Conservation (phyloP, 1,140 invertebrate species). For the Drosophila aff. region DNA sequence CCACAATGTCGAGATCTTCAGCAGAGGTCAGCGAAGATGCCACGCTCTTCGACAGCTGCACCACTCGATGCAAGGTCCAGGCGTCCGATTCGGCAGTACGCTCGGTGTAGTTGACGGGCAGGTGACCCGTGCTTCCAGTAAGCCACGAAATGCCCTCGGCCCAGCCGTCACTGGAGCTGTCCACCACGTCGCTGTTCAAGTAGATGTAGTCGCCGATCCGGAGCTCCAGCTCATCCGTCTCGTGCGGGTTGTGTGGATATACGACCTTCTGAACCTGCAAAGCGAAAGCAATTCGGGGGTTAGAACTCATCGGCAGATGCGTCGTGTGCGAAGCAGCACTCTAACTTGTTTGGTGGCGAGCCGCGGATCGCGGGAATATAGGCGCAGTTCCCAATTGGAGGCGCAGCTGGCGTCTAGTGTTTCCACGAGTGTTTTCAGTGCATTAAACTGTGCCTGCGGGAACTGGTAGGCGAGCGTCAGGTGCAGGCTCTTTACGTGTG, state of each 20-base stretch:
- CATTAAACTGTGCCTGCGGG: constrained; percentile 89
- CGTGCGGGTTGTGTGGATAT: constrained; percentile 91
- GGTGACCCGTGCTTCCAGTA: constrained; percentile 91
- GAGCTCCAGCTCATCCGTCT: constrained; percentile 93
- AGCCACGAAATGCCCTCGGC: constrained; percentile 94
- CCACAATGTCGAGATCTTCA: constrained; percentile 85
- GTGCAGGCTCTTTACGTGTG: constrained; percentile 93
- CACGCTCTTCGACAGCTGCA: constrained; percentile 86
- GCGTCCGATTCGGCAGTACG: constrained; percentile 94
- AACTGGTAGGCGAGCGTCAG: constrained; percentile 96
- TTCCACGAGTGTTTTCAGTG: constrained; percentile 90
- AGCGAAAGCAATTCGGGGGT: not conserved
- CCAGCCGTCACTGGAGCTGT: constrained; percentile 93
- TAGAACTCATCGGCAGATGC: not conserved
- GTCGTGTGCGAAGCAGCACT: not conserved
- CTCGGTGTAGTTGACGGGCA: constrained; percentile 93
- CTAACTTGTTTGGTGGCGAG: constrained; percentile 91
- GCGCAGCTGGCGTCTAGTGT: constrained; percentile 88
- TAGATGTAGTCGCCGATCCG: constrained; percentile 94
- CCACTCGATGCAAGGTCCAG: constrained; percentile 93
- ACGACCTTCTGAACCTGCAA: constrained; percentile 91
- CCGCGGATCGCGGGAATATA: constrained; percentile 93
- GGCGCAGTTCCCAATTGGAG: constrained; percentile 92
- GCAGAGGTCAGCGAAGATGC: constrained; percentile 85
- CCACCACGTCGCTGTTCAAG: constrained; percentile 90